phyloP scores from a whole-genome alignment of 1,140 invertebrate genomes.

The Andrena cerasifolii region DNA sequence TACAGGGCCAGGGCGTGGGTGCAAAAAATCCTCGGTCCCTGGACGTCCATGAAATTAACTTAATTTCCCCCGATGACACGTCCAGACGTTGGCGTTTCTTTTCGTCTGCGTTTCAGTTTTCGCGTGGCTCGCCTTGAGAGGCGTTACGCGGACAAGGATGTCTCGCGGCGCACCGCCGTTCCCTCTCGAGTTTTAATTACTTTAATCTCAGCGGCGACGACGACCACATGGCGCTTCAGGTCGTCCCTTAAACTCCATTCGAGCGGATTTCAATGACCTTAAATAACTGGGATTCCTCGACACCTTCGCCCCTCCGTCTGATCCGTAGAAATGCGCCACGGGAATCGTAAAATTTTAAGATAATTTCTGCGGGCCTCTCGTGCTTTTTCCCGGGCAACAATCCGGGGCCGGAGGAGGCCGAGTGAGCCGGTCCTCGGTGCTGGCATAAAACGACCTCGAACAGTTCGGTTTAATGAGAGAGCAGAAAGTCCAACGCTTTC shows the following conservation, averaged over 20 bases:
- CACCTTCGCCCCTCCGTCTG: constrained; percentile 19
- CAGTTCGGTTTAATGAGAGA: too few relatives aligned
- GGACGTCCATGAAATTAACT: constrained; percentile 55
- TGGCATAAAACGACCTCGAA: background rate
- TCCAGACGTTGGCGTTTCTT: constrained; percentile 36
- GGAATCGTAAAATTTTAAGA: constrained; percentile 54
- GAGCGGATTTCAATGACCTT: constrained; percentile 33
- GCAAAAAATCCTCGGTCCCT: constrained; percentile 44
- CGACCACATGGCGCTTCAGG: constrained; percentile 27
- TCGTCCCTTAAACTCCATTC: constrained; percentile 34
- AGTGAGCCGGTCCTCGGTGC: background rate
- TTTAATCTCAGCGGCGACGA: constrained; percentile 43
- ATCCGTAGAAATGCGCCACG: constrained; percentile 30
- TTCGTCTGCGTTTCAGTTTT: constrained; percentile 56
- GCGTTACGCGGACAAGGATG: constrained; percentile 51
- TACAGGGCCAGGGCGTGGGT: constrained; percentile 42
- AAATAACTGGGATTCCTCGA: constrained; percentile 58
- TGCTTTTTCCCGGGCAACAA: constrained; percentile 17
- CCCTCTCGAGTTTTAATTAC: constrained; percentile 58
- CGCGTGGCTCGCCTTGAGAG: constrained; percentile 56
- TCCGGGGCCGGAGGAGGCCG: constrained; percentile 10
- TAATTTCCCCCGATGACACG: constrained; percentile 62
- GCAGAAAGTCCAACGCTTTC: too few relatives aligned
- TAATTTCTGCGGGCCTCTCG: constrained; percentile 24
- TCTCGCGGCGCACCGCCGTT: constrained; percentile 43